A percentile compares a stretch with the other conserved stretches of the same genome.
Conservation (phyloP, 2,113 vertebrate genomes). For the Ginglymostoma cirratum region DNA sequence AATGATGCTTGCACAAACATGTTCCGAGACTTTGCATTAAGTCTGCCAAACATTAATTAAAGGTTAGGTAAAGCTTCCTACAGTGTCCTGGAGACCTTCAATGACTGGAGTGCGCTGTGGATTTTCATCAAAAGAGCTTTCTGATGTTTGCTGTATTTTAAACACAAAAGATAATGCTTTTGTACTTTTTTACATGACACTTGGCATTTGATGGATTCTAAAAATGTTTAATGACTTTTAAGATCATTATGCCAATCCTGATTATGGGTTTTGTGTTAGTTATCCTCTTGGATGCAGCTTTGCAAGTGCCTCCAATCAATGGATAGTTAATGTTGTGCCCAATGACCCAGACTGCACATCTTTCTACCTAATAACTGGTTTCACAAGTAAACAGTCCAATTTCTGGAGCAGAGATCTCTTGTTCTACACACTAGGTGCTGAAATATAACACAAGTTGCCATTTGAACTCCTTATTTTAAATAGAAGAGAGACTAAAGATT, state of each 20-base stretch:
- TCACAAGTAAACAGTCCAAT: background rate
- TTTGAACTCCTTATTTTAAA: background rate
- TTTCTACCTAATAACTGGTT: background rate
- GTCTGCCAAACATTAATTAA: background rate
- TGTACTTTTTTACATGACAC: background rate
- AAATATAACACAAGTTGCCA: background rate
- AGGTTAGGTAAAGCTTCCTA: background rate
- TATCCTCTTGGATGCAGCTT: background rate
- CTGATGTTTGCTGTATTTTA: background rate
- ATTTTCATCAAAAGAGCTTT: background rate
- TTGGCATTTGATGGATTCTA: background rate
- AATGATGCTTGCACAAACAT: conserved; percentile 3
- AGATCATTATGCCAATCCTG: background rate
- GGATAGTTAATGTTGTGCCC: background rate
- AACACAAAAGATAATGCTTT: too few species aligned
- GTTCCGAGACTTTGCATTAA: background rate
- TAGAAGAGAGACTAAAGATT: background rate
- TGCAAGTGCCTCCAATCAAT: background rate
- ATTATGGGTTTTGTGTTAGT: background rate
- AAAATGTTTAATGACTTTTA: background rate
- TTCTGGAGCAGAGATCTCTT: background rate
- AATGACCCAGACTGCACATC: background rate
- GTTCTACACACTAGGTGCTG: background rate
- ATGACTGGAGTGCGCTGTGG: background rate
- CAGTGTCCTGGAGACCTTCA: background rate